A percentile compares a stretch with the other conserved stretches of the same genome.
phyloP scores from a whole-genome alignment of 2,888 invertebrate species.

The Muschampia plurimacula region DNA sequence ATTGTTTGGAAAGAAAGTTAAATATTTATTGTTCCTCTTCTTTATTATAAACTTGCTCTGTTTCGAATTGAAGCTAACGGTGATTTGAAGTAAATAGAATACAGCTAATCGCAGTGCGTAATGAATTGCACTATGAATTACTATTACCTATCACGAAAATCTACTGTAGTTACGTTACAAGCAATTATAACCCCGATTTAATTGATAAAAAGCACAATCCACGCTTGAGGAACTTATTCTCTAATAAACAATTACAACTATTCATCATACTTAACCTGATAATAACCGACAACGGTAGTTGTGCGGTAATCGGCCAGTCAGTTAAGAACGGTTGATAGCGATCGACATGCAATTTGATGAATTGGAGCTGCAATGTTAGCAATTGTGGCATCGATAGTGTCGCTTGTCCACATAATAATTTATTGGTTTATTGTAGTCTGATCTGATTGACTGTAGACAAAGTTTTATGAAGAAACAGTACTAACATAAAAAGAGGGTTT shows the following conservation, averaged over 20 bases:
- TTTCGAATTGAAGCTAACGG: slow-evolving; percentile 22
- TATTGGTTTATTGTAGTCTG: slow-evolving; percentile 29
- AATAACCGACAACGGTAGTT: neutral
- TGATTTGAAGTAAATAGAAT: slow-evolving; percentile 22
- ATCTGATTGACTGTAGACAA: slow-evolving; percentile 13
- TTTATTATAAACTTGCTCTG: neutral
- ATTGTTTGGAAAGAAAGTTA: slow-evolving; percentile 19
- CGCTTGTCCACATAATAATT: slow-evolving; percentile 27
- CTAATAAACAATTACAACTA: neutral
- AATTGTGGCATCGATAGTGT: slow-evolving; percentile 45
- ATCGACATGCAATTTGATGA: slow-evolving; percentile 48
- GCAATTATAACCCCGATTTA: no score
- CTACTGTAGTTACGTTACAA: neutral
- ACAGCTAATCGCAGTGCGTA: slow-evolving; percentile 20
- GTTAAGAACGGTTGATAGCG: slow-evolving; percentile 39
- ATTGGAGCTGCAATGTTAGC: slow-evolving; percentile 45
- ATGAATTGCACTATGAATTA: neutral
- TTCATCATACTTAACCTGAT: slow-evolving; percentile 2
- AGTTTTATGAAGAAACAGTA: neutral
- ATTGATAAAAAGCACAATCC: no score
- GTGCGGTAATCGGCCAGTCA: slow-evolving; percentile 7
- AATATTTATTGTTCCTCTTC: slow-evolving; percentile 18
- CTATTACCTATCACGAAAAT: neutral
- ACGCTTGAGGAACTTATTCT: neutral
- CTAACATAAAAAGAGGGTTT: neutral